A percentile compares a stretch with the other conserved stretches of the same genome.
These are phyloP conservation scores for Schizothorax lantsangensis DNA, from an alignment of 2,797 vertebrate species.

Conservation along the genomic window DNA sequence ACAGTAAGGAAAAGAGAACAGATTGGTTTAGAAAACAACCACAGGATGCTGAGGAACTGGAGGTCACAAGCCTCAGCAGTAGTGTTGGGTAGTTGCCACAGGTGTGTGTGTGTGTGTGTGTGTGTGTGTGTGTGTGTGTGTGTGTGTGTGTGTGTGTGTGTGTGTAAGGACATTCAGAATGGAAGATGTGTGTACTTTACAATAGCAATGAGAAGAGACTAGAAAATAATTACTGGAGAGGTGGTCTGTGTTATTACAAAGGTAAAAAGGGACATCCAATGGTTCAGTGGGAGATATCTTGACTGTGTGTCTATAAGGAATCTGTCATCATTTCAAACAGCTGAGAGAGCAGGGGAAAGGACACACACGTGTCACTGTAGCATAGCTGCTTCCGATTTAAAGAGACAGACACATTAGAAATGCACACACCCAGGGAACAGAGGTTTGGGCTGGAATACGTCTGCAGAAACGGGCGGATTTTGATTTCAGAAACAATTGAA, in stretches of 20 bases:
- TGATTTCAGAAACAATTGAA: neutral
- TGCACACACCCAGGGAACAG: neutral
- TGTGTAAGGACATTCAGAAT: slow-evolving; percentile 4
- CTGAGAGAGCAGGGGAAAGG: slow-evolving; percentile 26
- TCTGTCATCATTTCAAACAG: slow-evolving; percentile 40
- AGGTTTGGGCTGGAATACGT: neutral
- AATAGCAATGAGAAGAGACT: neutral
- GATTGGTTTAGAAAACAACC: slow-evolving; percentile 34
- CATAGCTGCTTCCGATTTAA: slow-evolving; percentile 24
- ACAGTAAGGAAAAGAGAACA: slow-evolving; percentile 23
- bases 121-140: neutral
- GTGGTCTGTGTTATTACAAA: slow-evolving; percentile 15
- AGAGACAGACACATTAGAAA: slow-evolving; percentile 24
- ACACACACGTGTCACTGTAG: slow-evolving; percentile 26
- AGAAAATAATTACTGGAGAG: neutral
- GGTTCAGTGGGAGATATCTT: slow-evolving; percentile 26
- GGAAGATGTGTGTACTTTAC: neutral
- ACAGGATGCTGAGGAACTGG: slow-evolving; percentile 31
- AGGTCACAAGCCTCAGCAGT: slow-evolving; percentile 49
- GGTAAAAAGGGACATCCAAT: neutral
- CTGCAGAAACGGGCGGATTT: neutral
- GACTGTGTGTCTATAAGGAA: slow-evolving; percentile 14
- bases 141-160: neutral
- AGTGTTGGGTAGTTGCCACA: slow-evolving; percentile 37
- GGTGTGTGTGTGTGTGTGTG: neutral